Evolutionary conservation across 1,140 invertebrate species (phyloP).

Genomic region (Drosophila melanica): DNA sequence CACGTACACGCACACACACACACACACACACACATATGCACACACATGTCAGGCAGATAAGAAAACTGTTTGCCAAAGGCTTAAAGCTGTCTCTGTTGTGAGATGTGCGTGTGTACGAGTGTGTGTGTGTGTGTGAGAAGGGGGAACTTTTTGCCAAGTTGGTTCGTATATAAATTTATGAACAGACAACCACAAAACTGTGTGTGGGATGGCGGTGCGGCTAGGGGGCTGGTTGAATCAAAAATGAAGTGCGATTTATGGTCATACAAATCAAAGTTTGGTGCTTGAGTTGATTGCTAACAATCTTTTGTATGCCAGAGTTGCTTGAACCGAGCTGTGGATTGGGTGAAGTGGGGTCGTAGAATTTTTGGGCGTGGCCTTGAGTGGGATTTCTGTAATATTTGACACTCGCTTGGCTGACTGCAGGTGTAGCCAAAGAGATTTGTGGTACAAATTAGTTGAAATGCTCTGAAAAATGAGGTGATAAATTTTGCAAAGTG

Average conservation of each 20-base stretch:
- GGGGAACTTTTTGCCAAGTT: slow-evolving; percentile 52
- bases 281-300: slow-evolving; percentile 72
- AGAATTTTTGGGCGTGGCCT: slow-evolving; percentile 16
- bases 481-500: slow-evolving; percentile 57
- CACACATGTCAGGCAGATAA: slow-evolving; percentile 50
- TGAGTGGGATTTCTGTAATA: slow-evolving; percentile 23
- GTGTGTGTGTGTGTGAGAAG: not conserved
- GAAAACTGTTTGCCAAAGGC: slow-evolving; percentile 67
- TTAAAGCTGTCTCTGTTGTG: slow-evolving; percentile 32
- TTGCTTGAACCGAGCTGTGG: slow-evolving; percentile 5
- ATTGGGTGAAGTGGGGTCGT: not conserved
- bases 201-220: slow-evolving; percentile 15
- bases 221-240: slow-evolving; percentile 46
- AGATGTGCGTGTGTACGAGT: not conserved
- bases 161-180: slow-evolving; percentile 59
- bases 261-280: slow-evolving; percentile 78
- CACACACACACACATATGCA: slow-evolving; percentile 5
- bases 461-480: slow-evolving; percentile 64
- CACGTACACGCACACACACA: slow-evolving; percentile 21
- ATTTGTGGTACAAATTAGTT: slow-evolving; percentile 64
- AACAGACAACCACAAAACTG: slow-evolving; percentile 61
- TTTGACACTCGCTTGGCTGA: slow-evolving; percentile 44
- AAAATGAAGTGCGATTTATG: slow-evolving; percentile 78
- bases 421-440: slow-evolving; percentile 46
- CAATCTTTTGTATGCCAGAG: slow-evolving; percentile 52